Evolutionary conservation across 1,140 invertebrate species (phyloP).

Genomic region (Ruditapes philippinarum): DNA sequence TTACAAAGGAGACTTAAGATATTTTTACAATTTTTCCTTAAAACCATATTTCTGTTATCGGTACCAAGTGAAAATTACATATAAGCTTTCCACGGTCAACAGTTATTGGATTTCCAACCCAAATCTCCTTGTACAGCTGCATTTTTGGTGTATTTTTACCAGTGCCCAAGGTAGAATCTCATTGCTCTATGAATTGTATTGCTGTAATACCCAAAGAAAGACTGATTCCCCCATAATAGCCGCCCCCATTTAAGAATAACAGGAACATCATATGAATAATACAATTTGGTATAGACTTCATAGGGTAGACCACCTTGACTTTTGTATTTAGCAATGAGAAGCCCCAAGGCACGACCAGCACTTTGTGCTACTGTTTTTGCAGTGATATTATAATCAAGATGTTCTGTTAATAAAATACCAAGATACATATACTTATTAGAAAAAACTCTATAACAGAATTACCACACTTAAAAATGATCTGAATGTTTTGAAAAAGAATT

Average conservation of each 20-base stretch:
- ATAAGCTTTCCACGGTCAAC: neutral
- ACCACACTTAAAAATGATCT: slow-evolving; percentile 7
- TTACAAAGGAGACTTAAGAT: too few relatives aligned
- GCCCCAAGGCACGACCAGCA: slow-evolving; percentile 15
- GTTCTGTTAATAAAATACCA: slow-evolving; percentile 17
- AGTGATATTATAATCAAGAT: slow-evolving; percentile 29
- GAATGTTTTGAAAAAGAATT: neutral
- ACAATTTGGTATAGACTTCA: slow-evolving; percentile 5
- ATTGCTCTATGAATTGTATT: slow-evolving; percentile 28
- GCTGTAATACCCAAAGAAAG: neutral
- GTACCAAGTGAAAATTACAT: neutral
- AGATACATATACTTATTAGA: slow-evolving; percentile 36
- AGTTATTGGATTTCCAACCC: slow-evolving; percentile 18
- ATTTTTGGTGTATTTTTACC: slow-evolving; percentile 26
- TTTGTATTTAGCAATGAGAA: slow-evolving; percentile 31
- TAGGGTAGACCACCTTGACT: slow-evolving; percentile 11
- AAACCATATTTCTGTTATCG: too few relatives aligned
- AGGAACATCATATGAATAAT: neutral
- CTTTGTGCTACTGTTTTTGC: neutral
- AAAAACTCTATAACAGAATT: neutral
- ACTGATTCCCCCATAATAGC: slow-evolving; percentile 19
- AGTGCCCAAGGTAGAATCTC: slow-evolving; percentile 21
- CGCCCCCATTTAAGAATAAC: slow-evolving; percentile 23
- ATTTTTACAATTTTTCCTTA: too few relatives aligned
- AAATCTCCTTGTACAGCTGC: slow-evolving; percentile 13